Percentiles rank a stretch among this genome's conserved stretches.
Evolutionary conservation across 2,888 invertebrate genomes (phyloP).

Genomic region (Kryphioiulus occultus): DNA sequence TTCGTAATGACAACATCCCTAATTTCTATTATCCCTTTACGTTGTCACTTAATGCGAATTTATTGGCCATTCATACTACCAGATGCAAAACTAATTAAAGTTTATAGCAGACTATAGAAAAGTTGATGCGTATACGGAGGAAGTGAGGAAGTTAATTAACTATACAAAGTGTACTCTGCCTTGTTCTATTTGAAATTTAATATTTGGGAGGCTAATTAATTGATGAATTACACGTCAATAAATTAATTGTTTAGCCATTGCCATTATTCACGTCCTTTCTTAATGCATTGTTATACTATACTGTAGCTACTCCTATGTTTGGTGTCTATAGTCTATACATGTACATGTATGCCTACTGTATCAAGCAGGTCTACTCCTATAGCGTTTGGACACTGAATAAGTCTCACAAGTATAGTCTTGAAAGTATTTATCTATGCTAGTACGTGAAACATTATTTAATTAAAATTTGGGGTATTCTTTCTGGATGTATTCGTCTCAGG

Average conservation of each 20-base stretch:
- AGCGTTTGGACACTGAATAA: too few relatives aligned
- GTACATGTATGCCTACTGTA: too few relatives aligned
- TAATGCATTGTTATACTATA: neutral
- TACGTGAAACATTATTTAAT: too few relatives aligned
- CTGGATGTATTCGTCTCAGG: too few relatives aligned
- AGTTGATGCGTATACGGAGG: neutral
- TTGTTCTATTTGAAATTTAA: neutral
- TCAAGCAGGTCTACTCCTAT: too few relatives aligned
- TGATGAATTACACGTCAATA: neutral
- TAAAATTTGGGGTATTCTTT: too few relatives aligned
- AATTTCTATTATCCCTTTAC: constrained; percentile 33
- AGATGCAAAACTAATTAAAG: constrained; percentile 33
- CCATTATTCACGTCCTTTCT: neutral
- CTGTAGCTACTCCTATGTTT: too few relatives aligned
- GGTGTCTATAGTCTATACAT: too few relatives aligned
- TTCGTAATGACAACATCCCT: neutral
- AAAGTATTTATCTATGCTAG: too few relatives aligned
- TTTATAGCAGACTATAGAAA: neutral
- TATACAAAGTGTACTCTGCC: neutral
- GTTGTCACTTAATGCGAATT: neutral
- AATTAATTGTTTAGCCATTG: neutral
- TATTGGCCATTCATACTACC: constrained; percentile 7
- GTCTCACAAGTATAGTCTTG: too few relatives aligned
- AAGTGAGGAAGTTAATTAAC: constrained; percentile 12
- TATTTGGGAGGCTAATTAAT: neutral